Evolutionary conservation across 2,888 invertebrate genomes (phyloP).

Genomic region (Xanthostigma xanthostigma): DNA sequence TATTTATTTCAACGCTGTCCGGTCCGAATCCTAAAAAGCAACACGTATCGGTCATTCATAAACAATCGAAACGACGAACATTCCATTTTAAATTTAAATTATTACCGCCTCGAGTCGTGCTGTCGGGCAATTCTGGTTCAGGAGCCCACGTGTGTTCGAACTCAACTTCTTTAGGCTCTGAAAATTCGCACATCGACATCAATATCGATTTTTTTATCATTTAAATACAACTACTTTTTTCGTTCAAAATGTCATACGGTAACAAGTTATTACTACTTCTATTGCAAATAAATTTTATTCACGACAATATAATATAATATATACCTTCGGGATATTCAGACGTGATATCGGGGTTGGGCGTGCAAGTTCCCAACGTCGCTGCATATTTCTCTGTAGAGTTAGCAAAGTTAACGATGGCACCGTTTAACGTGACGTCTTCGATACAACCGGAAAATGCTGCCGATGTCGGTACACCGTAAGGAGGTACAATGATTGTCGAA

Average conservation of each 20-base stretch:
- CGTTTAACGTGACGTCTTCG: constrained; percentile 82
- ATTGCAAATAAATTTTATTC: background rate
- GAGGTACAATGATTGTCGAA: constrained; percentile 33
- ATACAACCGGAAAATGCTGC: constrained; percentile 77
- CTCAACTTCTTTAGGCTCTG: too few species aligned
- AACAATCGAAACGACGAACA: too few species aligned
- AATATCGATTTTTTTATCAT: too few species aligned
- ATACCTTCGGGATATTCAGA: background rate
- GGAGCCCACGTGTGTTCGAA: too few species aligned
- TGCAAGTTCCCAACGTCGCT: constrained; percentile 45
- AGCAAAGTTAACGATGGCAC: constrained; percentile 63
- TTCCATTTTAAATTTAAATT: too few species aligned
- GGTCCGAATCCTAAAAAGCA: too few species aligned
- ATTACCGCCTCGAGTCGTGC: too few species aligned
- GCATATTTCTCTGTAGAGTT: constrained; percentile 42
- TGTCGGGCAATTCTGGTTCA: too few species aligned
- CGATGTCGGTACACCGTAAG: constrained; percentile 39
- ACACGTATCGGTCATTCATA: too few species aligned
- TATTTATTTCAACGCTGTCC: too few species aligned
- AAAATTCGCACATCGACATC: too few species aligned
- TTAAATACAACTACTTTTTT: background rate
- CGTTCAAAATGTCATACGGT: background rate
- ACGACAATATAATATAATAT: background rate
- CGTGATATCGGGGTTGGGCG: constrained; percentile 12
- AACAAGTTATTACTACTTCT: background rate